These are phyloP conservation scores for Thunnus maccoyii DNA, from an alignment of 2,113 vertebrate species.

Conservation along the genomic window DNA sequence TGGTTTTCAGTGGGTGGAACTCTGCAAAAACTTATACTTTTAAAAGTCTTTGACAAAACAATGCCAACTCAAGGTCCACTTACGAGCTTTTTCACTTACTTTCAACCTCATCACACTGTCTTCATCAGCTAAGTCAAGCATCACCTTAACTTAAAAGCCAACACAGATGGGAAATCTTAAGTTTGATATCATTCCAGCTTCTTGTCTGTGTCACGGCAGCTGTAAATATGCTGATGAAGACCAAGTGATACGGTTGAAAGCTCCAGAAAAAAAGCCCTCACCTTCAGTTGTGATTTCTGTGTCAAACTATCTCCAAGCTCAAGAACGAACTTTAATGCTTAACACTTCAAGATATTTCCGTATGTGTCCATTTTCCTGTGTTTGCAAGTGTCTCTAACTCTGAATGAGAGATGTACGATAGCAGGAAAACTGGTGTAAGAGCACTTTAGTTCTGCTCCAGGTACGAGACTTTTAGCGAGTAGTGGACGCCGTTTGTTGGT, in stretches of 20 bases:
- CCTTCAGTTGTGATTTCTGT: neutral
- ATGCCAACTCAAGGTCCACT: neutral
- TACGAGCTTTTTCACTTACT: neutral
- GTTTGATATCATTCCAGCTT: neutral
- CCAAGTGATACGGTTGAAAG: neutral
- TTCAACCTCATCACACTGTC: neutral
- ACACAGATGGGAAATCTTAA: neutral
- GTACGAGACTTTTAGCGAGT: neutral
- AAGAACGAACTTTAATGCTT: neutral
- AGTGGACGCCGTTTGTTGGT: conserved; percentile 6
- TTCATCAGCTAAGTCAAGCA: neutral
- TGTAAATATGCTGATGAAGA: neutral
- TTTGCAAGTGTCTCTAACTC: too few species aligned
- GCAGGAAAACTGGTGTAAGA: neutral
- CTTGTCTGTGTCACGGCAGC: neutral
- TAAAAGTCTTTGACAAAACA: neutral
- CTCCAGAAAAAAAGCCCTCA: neutral
- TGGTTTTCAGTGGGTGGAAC: conserved; percentile 1
- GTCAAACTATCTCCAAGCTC: neutral
- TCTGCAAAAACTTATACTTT: neutral
- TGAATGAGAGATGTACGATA: neutral
- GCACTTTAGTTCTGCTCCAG: conserved; percentile 32
- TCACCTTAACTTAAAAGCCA: neutral
- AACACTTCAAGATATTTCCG: neutral
- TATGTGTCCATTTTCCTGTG: too few species aligned